phyloP scores from a whole-genome alignment of 2,888 invertebrate species.

The Cantharis lateralis region DNA sequence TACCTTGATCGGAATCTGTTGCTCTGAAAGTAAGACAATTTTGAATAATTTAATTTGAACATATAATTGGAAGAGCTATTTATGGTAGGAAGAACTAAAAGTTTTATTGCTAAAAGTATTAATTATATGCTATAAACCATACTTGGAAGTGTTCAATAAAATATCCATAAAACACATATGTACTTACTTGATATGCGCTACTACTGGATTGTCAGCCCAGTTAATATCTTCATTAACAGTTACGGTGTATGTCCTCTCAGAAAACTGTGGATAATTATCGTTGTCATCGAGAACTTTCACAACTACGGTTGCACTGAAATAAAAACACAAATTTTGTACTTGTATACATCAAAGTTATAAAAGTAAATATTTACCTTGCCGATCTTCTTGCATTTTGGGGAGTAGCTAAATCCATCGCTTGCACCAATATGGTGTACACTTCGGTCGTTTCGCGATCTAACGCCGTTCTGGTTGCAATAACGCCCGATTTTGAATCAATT shows the following conservation, averaged over 20 bases:
- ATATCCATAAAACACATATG: constrained; percentile 24
- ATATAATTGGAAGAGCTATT: no score
- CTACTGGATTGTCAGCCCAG: constrained; percentile 80
- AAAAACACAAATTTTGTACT: constrained; percentile 12
- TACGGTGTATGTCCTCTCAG: constrained; percentile 86
- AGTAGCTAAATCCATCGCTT: constrained; percentile 84
- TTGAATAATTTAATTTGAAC: no score
- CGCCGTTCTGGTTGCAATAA: constrained; percentile 78
- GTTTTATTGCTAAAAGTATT: background rate
- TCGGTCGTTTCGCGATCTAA: constrained; percentile 89
- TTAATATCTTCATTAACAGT: constrained; percentile 88
- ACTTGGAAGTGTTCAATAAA: background rate
- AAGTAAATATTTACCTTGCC: constrained; percentile 60
- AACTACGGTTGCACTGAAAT: constrained; percentile 72
- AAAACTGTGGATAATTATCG: constrained; percentile 93
- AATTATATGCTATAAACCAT: constrained; percentile 8
- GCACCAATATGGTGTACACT: constrained; percentile 81
- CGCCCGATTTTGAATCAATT: constrained; percentile 84
- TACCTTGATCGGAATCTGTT: constrained; percentile 88
- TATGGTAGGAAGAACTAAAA: no score
- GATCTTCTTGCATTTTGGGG: constrained; percentile 79
- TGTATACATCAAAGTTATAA: background rate
- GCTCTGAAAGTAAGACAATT: constrained; percentile 65
- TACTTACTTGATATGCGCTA: constrained; percentile 71
- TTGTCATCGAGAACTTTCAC: constrained; percentile 87